Base-by-base conservation (phyloP, 2,113 vertebrate genomes). In the Platichthys flesus region DNA sequence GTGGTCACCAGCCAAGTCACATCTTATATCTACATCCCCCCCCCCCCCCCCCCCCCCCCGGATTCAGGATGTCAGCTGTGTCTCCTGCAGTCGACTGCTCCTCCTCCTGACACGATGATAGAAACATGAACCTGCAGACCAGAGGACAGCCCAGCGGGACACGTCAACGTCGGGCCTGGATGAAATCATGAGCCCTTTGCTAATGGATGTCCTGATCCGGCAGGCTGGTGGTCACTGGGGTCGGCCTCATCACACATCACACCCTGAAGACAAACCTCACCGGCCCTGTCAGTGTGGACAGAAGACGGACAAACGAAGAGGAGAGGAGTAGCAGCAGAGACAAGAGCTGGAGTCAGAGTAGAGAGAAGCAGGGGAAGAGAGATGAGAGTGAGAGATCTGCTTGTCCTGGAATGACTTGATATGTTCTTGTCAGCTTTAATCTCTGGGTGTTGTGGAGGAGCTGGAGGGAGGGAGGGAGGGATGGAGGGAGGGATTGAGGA, bases 381-480 rank as follows among this genome's bases (percentile, higher is more conserved):
- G 79, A 85, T 70, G 73, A 85, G 81, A 84, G 69, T 37, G 57
- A 79, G 75, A 82, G 84, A 88, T 84, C 60, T 49, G 75, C 76
- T 84, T 76, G 81, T 88, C 89, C 90, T 80, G 83, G 67, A 89
- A 89, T 84, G 82, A 88, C 89, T 89, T 88, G 81, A 85, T 81
- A 67, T 82, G 79, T 84, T 92, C 88, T 85, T 91, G 92, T 91
- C 87, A 86, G 84, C 91, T 83, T 85, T 91, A 91, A 93, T 92
- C 88, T 90, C 71, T 55, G 78, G 73, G 67, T 77, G 71, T 75
- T 73, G 84, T 67, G 83, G 75, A 78, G 82, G 80, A 72, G 52
- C 26, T 4, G 51, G 35, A 13, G 74, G 23, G 59, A 54, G 73
- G 59, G 56, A 55, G 74, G 56, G 70, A 23, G 31, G 59, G 56